Evolutionary conservation across 2,888 invertebrate species (phyloP).

Genomic region (Bombylius major): DNA sequence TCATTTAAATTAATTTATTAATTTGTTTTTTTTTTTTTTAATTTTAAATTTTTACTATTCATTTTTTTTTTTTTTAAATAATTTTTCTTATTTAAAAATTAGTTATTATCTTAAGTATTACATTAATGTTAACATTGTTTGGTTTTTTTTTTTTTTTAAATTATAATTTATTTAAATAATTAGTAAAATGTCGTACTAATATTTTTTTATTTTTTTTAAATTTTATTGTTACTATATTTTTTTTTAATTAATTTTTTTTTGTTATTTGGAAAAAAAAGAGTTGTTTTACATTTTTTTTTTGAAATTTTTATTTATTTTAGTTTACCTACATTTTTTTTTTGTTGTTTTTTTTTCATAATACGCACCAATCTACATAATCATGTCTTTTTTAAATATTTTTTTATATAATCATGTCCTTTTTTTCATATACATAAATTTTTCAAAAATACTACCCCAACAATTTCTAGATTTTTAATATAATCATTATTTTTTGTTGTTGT

Average conservation of each 20-base stretch:
- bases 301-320: no score
- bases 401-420: no score
- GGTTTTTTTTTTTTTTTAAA: not conserved
- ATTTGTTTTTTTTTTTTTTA: conserved; percentile 10
- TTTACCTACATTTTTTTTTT: no score
- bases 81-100: conserved; percentile 19
- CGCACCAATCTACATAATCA: no score
- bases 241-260: not conserved
- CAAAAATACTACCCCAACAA: no score
- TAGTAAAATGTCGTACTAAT: conserved; percentile 15
- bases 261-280: not conserved
- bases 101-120: conserved; percentile 14
- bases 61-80: conserved; percentile 12
- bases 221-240: not conserved
- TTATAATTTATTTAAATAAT: conserved; percentile 2
- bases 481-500: no score
- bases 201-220: conserved; percentile 5
- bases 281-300: no score
- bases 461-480: no score
- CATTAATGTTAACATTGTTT: conserved; percentile 17
- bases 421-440: no score
- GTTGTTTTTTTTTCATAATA: no score
- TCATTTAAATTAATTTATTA: conserved; percentile 11
- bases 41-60: conserved; percentile 11
- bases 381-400: no score